Conservation (phyloP, 2,888 invertebrate species). For the Zootermopsis nevadensis region DNA sequence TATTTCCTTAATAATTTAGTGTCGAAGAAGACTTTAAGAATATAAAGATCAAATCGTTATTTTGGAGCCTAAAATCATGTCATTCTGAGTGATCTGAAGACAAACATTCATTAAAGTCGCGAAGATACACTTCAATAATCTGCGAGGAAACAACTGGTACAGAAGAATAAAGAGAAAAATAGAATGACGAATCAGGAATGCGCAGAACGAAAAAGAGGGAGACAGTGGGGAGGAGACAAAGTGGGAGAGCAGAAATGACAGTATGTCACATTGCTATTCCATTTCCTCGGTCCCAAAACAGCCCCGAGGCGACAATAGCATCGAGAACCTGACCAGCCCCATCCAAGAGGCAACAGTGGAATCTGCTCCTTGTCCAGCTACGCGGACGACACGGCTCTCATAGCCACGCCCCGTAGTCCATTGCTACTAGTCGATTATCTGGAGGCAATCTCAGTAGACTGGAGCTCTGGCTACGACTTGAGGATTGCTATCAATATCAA, state of each 20-base stretch:
- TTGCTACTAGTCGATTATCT: no score
- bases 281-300: not conserved
- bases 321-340: no score
- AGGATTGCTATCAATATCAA: no score
- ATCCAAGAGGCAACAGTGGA: no score
- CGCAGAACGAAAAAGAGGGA: not conserved
- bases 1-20: constrained; percentile 9
- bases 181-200: not conserved
- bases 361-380: no score
- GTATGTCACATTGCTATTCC: constrained; percentile 18
- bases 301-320: no score
- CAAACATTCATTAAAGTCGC: not conserved
- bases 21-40: not conserved
- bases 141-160: not conserved
- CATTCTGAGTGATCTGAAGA: not conserved
- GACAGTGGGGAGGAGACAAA: not conserved
- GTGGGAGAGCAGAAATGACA: not conserved
- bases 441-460: no score
- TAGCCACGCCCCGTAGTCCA: no score
- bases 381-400: no score
- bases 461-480: no score
- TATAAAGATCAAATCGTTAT: not conserved
- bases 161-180: not conserved
- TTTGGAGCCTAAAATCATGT: not conserved
- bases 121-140: not conserved